Evolutionary conservation across 2,888 invertebrate genomes (phyloP), one percentile per base, ranked within the genome.

Genomic region (Mimachlamys varia): DNA sequence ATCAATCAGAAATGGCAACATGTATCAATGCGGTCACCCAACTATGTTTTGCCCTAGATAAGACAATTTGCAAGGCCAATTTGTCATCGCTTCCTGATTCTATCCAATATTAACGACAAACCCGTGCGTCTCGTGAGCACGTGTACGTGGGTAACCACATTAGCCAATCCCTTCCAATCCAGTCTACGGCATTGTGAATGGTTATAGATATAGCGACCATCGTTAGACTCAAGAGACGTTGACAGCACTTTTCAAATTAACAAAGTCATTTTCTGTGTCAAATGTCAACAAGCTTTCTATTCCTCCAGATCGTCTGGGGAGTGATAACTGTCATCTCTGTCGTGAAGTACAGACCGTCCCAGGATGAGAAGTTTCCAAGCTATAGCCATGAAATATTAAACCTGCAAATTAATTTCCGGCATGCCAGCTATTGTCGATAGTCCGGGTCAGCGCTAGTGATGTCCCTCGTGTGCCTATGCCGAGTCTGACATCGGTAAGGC

Each of bases 371-470:
- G 62, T 76, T 76, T 33, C 33, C 33, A 7, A 0, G 76, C 33
- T 76, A 76, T 76, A 33, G 27, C 76, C 76, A 76, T 76, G 76
- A 76, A 76, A 76, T 76, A 76, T 76, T 76, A 76, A 76, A 76
- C 76, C 76, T 76, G 76, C 76, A 76, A 76, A 76, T 76, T 76
- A 76, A 76, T 76, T 76, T 76, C 76, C 76, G 76, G 76, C 76
- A 27, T 76, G 33, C 76, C 33, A 76, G 13, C 76, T 76, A 76
- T 22, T 22, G 76, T 12, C 33, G 76, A 76, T 76, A 76, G 76
- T 76, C 0, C 12, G 76, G 76, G 76, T 27, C 33, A 76, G 27
- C 76, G 2, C 76, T 27, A 33, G 76, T 19, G 7, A 5, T 76
- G 10, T 76, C 76, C 76, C 76, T 27, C 4, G 76, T 76, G 76